A percentile compares a stretch with the other conserved stretches of the same genome.
These are phyloP conservation scores for Aurelia aurita DNA, from an alignment of 30 jellyfish, hydroid and myxozoan genomes.

Conservation along the genomic window DNA sequence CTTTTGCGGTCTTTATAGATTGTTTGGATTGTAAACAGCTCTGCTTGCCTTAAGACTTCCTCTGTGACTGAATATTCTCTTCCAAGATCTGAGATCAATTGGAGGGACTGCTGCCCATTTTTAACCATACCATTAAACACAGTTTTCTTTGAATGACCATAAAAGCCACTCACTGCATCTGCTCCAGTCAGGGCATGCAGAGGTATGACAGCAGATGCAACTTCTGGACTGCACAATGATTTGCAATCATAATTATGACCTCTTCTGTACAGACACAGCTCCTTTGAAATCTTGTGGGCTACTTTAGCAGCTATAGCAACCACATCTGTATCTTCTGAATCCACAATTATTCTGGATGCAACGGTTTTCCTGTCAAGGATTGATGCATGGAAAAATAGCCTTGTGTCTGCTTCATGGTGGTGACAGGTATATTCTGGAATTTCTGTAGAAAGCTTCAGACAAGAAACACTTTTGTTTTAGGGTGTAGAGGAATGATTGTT, in stretches of 20 bases:
- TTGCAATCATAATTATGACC: too few relatives aligned
- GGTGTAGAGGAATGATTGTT: conserved; percentile 22
- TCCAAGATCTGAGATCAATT: conserved; percentile 4
- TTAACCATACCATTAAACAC: conserved; percentile 38
- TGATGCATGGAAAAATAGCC: too few relatives aligned
- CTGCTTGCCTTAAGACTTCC: not conserved
- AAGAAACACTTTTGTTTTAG: conserved; percentile 16
- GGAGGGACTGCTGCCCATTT: conserved; percentile 7
- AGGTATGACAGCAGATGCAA: too few relatives aligned
- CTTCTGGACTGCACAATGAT: too few relatives aligned
- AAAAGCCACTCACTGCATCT: conserved; percentile 13
- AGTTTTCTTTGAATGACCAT: conserved; percentile 12
- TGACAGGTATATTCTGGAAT: conserved; percentile 14
- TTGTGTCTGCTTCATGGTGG: too few relatives aligned
- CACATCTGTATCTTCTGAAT: too few relatives aligned
- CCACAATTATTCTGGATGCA: too few relatives aligned
- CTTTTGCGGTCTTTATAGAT: conserved; percentile 5
- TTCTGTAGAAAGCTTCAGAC: conserved; percentile 24
- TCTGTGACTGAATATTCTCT: not conserved
- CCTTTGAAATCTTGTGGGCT: too few relatives aligned
- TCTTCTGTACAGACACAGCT: too few relatives aligned
- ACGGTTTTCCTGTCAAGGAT: too few relatives aligned
- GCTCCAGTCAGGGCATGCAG: too few relatives aligned
- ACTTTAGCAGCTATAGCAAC: too few relatives aligned
- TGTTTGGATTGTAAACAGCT: not conserved